Conservation (phyloP, 2,888 invertebrate genomes). For the Euspilapteryx auroguttella region DNA sequence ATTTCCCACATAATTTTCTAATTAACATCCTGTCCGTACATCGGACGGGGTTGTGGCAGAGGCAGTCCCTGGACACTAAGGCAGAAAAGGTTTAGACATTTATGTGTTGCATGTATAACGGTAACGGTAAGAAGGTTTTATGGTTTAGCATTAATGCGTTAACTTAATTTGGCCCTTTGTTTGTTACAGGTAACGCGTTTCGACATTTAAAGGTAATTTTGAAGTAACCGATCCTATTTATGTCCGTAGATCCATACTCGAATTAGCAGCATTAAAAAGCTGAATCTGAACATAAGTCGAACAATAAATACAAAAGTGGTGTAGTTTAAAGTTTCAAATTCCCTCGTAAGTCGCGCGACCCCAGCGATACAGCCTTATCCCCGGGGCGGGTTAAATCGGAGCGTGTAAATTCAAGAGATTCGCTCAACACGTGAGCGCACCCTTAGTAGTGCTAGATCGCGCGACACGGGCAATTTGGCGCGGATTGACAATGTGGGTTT, state of each 20-base stretch:
- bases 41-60: slow-evolving; percentile 21
- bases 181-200: no score
- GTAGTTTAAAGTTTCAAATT: slow-evolving; percentile 11
- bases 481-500: slow-evolving; percentile 28
- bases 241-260: no score
- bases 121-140: no score
- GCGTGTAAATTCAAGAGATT: slow-evolving; percentile 44
- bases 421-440: slow-evolving; percentile 40
- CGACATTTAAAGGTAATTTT: no score
- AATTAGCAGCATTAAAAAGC: slow-evolving; percentile 17
- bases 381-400: slow-evolving; percentile 22
- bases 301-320: no score
- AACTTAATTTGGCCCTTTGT: no score
- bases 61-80: no score
- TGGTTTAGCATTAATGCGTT: no score
- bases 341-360: background rate
- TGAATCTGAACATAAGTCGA: slow-evolving; percentile 18
- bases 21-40: slow-evolving; percentile 45
- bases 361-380: background rate
- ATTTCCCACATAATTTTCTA: slow-evolving; percentile 57
- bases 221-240: no score
- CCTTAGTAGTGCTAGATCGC: slow-evolving; percentile 44
- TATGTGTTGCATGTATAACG: no score
- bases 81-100: no score
- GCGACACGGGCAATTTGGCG: slow-evolving; percentile 51